Percentiles rank a stretch among this genome's conserved stretches.
These are phyloP conservation scores for Dasypus novemcinctus DNA, from an alignment of 2,113 vertebrate species.

Conservation along the genomic window DNA sequence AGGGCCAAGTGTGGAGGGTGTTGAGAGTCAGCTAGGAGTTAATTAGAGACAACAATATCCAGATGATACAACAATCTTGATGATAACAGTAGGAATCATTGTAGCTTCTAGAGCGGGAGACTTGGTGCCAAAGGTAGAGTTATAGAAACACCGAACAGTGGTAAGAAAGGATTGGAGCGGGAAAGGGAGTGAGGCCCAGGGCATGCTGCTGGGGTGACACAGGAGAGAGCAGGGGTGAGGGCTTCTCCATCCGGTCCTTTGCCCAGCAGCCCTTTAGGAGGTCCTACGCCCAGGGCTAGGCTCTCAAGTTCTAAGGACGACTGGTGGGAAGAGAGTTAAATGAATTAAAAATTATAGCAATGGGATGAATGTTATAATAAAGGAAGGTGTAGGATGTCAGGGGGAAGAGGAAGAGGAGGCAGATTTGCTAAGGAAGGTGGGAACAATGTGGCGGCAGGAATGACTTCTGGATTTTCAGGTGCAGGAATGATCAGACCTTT, in stretches of 20 bases:
- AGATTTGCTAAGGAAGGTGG: background rate
- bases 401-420: background rate
- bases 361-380: background rate
- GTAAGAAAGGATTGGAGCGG: background rate
- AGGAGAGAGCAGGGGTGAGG: background rate
- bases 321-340: background rate
- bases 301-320: background rate
- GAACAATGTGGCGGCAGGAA: background rate
- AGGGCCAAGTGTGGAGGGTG: background rate
- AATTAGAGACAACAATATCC: background rate
- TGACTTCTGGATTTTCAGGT: background rate
- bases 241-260: background rate
- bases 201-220: background rate
- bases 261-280: background rate
- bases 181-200: background rate
- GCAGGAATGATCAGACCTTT: background rate
- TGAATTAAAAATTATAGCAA: background rate
- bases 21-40: background rate
- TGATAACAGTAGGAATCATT: background rate
- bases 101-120: background rate
- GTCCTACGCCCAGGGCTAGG: background rate
- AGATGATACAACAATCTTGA: too few relatives aligned
- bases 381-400: background rate
- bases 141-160: background rate
- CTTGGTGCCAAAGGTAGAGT: background rate